These are phyloP conservation scores for Dioctria rufipes DNA, from an alignment of 2,888 invertebrate species.

Conservation along the genomic window DNA sequence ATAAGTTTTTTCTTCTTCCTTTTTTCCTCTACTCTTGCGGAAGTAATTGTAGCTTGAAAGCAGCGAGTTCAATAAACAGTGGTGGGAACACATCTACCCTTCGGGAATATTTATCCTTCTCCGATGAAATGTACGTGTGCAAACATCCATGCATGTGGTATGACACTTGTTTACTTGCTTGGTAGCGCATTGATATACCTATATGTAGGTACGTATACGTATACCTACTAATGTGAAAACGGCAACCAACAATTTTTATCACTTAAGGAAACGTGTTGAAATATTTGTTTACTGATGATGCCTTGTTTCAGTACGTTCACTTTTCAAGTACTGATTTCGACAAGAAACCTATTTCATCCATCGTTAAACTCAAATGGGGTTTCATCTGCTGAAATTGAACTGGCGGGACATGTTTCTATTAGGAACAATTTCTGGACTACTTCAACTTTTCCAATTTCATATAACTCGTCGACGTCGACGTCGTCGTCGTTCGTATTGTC, in stretches of 20 bases:
- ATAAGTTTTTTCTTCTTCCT: neutral
- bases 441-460: conserved; percentile 44
- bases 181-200: neutral
- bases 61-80: conserved; percentile 35
- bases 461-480: neutral
- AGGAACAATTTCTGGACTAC: conserved; percentile 30
- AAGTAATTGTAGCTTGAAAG: conserved; percentile 32
- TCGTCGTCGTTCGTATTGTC: no score
- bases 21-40: neutral
- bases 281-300: conserved; percentile 48
- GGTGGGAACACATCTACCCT: conserved; percentile 21
- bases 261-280: conserved; percentile 51
- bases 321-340: conserved; percentile 2
- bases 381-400: neutral
- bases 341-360: conserved; percentile 35
- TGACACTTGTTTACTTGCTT: conserved; percentile 12
- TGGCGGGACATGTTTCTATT: conserved; percentile 39
- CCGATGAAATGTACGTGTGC: conserved; percentile 11
- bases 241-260: conserved; percentile 38
- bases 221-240: conserved; percentile 1
- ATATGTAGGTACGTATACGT: neutral
- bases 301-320: conserved; percentile 21
- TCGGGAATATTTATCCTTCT: conserved; percentile 38
- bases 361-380: conserved; percentile 31
- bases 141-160: conserved; percentile 14